A percentile compares a stretch with the other conserved stretches of the same genome.
phyloP scores from a whole-genome alignment of 1,140 invertebrate genomes.

The Cardiocondyla obscurior region DNA sequence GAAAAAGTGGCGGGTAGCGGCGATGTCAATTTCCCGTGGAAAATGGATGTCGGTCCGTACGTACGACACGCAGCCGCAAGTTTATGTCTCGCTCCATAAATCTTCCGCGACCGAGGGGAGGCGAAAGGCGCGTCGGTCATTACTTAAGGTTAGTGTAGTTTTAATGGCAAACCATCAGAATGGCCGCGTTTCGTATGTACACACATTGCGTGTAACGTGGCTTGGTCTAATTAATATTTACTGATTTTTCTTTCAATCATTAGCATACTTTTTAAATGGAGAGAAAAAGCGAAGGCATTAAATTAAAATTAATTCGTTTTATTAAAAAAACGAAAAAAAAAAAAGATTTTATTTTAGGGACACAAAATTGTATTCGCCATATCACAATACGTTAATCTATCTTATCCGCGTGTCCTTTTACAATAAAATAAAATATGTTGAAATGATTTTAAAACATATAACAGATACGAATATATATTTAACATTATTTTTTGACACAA shows the following conservation, averaged over 20 bases:
- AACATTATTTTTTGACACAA: background rate
- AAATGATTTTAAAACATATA: background rate
- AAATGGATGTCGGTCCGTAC: constrained; percentile 32
- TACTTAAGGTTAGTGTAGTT: constrained; percentile 63
- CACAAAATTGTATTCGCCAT: background rate
- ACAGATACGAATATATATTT: background rate
- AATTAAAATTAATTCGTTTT: background rate
- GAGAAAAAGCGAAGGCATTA: background rate
- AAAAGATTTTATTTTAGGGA: background rate
- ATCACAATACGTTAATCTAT: background rate
- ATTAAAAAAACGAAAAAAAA: background rate
- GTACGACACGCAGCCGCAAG: constrained; percentile 6
- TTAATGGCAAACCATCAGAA: constrained; percentile 57
- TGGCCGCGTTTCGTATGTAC: constrained; percentile 7
- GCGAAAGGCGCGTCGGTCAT: constrained; percentile 47
- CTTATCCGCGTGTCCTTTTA: background rate
- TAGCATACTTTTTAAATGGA: background rate
- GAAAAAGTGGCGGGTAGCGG: constrained; percentile 4
- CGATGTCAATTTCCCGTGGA: constrained; percentile 32
- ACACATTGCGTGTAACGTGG: background rate
- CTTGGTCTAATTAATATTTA: background rate
- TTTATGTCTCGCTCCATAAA: constrained; percentile 59
- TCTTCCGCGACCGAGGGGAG: constrained; percentile 21
- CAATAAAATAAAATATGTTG: background rate
- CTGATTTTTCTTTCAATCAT: background rate